These are phyloP conservation scores for Ailurus styani DNA, from an alignment of 2,113 vertebrate genomes.

Conservation along the genomic window DNA sequence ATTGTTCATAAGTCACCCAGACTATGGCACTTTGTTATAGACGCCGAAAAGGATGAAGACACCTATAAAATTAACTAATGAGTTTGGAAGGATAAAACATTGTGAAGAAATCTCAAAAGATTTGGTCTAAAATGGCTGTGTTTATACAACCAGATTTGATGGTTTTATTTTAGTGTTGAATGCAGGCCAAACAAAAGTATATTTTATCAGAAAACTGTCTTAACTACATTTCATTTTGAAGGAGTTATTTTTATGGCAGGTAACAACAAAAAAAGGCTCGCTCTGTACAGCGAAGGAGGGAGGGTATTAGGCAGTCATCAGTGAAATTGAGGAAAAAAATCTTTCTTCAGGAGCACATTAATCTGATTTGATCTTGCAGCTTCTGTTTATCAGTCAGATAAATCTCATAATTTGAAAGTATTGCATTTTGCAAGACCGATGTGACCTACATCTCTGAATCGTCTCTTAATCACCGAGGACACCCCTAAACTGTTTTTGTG, in stretches of 20 bases:
- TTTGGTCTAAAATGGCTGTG: background rate
- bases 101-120: background rate
- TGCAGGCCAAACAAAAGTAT: background rate
- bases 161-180: background rate
- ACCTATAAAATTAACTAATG: background rate
- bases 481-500: background rate
- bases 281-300: background rate
- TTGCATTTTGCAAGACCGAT: background rate
- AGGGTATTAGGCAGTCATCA: background rate
- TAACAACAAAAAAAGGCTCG: background rate
- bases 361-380: background rate
- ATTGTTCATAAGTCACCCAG: background rate
- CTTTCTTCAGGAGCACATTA: background rate
- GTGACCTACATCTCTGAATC: background rate
- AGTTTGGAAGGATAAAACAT: background rate
- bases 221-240: background rate
- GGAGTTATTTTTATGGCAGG: background rate
- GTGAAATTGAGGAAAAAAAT: background rate
- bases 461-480: background rate
- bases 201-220: background rate
- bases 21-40: background rate
- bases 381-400: background rate
- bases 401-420: background rate
- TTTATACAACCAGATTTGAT: background rate
- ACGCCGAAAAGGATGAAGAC: background rate